Percentiles rank a stretch among this genome's conserved stretches.
phyloP scores from a whole-genome alignment of 1,140 invertebrate genomes.

The Thaumetopoea pityocampa region DNA sequence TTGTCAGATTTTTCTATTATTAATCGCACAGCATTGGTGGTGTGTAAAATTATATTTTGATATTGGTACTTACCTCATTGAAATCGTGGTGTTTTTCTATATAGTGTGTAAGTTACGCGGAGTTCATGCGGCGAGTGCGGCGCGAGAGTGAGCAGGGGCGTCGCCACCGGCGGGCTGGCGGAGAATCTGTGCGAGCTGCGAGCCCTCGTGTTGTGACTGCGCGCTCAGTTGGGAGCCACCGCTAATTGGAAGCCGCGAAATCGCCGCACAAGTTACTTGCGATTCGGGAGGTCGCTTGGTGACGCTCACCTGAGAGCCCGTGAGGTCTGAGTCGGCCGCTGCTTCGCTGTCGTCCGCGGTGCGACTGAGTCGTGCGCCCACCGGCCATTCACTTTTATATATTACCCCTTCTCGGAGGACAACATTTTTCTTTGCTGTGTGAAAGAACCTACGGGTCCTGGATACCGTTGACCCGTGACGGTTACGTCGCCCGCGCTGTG shows the following conservation, averaged over 20 bases:
- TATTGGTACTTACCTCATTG: slow-evolving; percentile 51
- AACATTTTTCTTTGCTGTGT: slow-evolving; percentile 20
- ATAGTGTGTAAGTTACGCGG: slow-evolving; percentile 15
- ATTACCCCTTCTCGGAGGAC: slow-evolving; percentile 42
- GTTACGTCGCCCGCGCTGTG: not conserved
- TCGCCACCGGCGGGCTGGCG: slow-evolving; percentile 16
- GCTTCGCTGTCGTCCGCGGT: slow-evolving; percentile 33
- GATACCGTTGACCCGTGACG: slow-evolving; percentile 26
- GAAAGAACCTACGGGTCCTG: slow-evolving; percentile 23
- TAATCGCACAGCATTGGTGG: too few species aligned
- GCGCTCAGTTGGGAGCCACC: slow-evolving; percentile 7
- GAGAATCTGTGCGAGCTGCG: not conserved
- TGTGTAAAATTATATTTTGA: not conserved
- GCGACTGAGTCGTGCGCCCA: slow-evolving; percentile 57
- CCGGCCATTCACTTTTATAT: slow-evolving; percentile 54
- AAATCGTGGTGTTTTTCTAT: slow-evolving; percentile 25
- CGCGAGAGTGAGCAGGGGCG: slow-evolving; percentile 12
- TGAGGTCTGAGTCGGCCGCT: slow-evolving; percentile 21
- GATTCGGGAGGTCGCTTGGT: not conserved
- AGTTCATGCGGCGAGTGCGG: slow-evolving; percentile 15
- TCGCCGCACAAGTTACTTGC: not conserved
- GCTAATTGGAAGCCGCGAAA: slow-evolving; percentile 17
- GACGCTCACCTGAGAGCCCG: slow-evolving; percentile 25
- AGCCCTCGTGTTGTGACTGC: slow-evolving; percentile 8
- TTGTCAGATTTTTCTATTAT: too few species aligned